These are phyloP conservation scores for Coremacera marginata DNA, from an alignment of 2,888 invertebrate species.

Conservation along the genomic window DNA sequence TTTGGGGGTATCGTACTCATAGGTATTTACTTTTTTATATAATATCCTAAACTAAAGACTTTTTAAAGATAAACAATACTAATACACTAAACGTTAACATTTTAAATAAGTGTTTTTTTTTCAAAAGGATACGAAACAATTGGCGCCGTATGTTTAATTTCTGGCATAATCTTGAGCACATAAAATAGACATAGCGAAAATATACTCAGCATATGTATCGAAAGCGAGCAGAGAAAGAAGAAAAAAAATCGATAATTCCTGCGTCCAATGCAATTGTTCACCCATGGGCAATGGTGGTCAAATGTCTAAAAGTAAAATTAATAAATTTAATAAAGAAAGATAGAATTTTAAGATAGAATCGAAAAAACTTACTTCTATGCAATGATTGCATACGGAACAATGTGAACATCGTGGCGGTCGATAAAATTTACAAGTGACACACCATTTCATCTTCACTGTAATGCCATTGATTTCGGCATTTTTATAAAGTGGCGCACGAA, in stretches of 20 bases:
- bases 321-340: not conserved
- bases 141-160: conserved; percentile 83
- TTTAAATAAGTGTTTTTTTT: conserved; percentile 1
- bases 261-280: conserved; percentile 96
- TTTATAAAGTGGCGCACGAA: conserved; percentile 95
- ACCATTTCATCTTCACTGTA: conserved; percentile 99
- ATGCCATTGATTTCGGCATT: conserved; percentile 98
- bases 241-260: conserved; percentile 99
- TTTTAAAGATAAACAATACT: too few species aligned
- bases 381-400: conserved; percentile 99
- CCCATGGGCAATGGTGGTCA: conserved; percentile 99
- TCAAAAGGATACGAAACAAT: conserved; percentile 88
- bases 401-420: conserved; percentile 98
- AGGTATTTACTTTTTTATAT: too few species aligned
- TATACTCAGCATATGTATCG: conserved; percentile 97
- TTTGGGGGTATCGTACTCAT: too few species aligned
- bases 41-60: too few species aligned
- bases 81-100: not conserved
- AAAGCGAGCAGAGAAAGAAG: conserved; percentile 96
- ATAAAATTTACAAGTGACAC: conserved; percentile 99
- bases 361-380: conserved; percentile 86
- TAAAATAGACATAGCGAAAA: conserved; percentile 93
- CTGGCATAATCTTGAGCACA: conserved; percentile 87
- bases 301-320: conserved; percentile 80
- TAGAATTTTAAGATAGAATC: not conserved